Evolutionary conservation across 2,113 vertebrate species (phyloP), one percentile per base, ranked within the genome.

Genomic region (Corythaeola cristata): DNA sequence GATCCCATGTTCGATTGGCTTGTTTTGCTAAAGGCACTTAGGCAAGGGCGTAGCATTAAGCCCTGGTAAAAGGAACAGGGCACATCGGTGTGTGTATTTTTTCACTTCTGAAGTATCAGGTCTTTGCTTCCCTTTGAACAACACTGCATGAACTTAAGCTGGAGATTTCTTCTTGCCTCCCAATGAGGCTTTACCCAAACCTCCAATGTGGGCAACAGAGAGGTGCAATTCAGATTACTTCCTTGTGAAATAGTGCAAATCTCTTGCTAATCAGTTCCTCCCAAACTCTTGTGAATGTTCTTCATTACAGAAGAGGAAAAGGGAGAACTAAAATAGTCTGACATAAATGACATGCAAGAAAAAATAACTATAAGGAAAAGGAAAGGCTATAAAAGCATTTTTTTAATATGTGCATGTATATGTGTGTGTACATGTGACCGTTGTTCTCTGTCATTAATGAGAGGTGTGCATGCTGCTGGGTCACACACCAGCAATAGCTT

Each of bases 361-460:
- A 58, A 72, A 83, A 72, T 39, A 86, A 32, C 68, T 67, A 32
- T 4, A 81, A 47, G 18, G 47, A 81, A 81, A 92, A 88, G 10
- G 3, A 93, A 81, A 74, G 28, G n/a, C 28, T 74, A 5, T 47
- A 20, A 35, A 28, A 73, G 45, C 9, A 27, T 62, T 79, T 93
- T 44, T 15, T 37, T 15, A 17, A 23, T 8, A 22, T 24, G 17
- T 6, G 5, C 32, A 33, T 53, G 21, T 33, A 24, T 11, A 28
- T 0, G 0, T 44, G 18, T 30, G 12, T 28, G 5, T 62, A 20
- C 10, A 4, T 11, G 45, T 52, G 11, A 62, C 19, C 24, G 19
- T 20, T 63, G 44, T 56, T 35, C 33, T 74, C 74, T 73, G n/a
- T 20, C 52, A 3, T 47, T 50, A 53, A 41, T 23, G 37, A 58